Evolutionary conservation across 2,113 vertebrate species (phyloP).

Genomic region (Bos javanicus): DNA sequence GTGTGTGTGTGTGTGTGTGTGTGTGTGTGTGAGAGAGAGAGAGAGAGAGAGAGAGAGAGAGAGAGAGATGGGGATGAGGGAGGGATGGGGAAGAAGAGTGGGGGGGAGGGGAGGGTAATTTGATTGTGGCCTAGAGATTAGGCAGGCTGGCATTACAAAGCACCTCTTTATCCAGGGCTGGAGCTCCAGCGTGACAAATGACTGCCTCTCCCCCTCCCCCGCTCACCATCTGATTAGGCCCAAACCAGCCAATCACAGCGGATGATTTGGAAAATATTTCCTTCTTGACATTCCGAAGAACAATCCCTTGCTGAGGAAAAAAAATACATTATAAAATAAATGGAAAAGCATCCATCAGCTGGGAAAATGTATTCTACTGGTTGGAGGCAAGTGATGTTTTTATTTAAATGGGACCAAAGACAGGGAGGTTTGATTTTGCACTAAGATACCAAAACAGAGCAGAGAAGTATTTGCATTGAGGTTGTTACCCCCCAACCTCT

Average conservation of each 20-base stretch:
- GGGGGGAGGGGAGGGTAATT: constrained; percentile 56
- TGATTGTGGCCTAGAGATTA: constrained; percentile 75
- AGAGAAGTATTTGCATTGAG: constrained; percentile 63
- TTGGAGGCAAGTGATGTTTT: constrained; percentile 76
- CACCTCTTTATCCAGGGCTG: constrained; percentile 77
- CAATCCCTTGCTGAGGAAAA: constrained; percentile 78
- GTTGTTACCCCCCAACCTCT: constrained; percentile 23
- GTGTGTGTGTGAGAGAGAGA: background rate
- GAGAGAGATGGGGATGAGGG: background rate
- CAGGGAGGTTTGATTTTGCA: constrained; percentile 63
- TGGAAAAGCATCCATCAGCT: constrained; percentile 85
- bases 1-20: background rate
- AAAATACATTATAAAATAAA: constrained; percentile 86
- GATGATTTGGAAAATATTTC: constrained; percentile 81
- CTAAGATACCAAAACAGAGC: constrained; percentile 65
- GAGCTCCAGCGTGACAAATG: constrained; percentile 78
- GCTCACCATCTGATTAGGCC: constrained; percentile 79
- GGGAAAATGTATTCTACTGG: constrained; percentile 80
- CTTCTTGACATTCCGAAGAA: constrained; percentile 83
- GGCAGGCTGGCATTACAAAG: constrained; percentile 77
- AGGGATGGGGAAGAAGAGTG: background rate
- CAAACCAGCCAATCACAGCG: constrained; percentile 77
- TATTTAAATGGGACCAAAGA: constrained; percentile 79
- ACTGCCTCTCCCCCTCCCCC: constrained; percentile 46
- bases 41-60: too few relatives aligned